Evolutionary conservation across 2,113 vertebrate genomes (phyloP).

Genomic region (human): GRCh38 chr7:53912001-53912500

Average conservation of each 20-base stretch:
- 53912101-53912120: neutral
- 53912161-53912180: neutral
- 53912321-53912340: accelerated
- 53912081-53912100: neutral
- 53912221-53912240: neutral
- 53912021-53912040: neutral
- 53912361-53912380: neutral
- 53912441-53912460: neutral
- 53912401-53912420: too few relatives aligned
- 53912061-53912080: neutral
- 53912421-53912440: neutral
- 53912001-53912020: neutral
- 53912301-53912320: neutral
- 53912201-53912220: neutral
- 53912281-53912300: neutral
- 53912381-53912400: neutral
- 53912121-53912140: neutral
- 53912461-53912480: neutral
- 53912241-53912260: accelerated
- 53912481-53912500: accelerated
- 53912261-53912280: too few relatives aligned
- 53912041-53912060: accelerated
- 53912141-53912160: neutral
- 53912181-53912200: neutral
- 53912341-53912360: neutral